A percentile compares a stretch with the other conserved stretches of the same genome.
phyloP scores from a whole-genome alignment of 1,140 invertebrate genomes.

The Orchesella cincta region DNA sequence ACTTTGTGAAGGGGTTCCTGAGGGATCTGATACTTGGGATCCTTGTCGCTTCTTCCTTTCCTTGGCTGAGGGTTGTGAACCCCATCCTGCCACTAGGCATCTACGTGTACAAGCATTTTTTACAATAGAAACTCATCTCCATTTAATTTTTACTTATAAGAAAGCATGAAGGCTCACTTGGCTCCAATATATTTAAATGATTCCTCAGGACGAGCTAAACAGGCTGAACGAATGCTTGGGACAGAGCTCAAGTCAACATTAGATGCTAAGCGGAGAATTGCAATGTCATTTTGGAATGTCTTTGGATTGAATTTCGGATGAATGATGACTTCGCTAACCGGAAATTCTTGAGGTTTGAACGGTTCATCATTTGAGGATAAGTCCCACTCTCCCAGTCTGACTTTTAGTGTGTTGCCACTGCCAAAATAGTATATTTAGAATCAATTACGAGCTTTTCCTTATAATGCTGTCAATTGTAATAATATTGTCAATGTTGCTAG shows the following conservation, averaged over 20 bases:
- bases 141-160: not conserved
- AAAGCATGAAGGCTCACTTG: conserved; percentile 27
- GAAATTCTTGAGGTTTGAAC: conserved; percentile 64
- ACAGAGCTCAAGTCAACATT: conserved; percentile 63
- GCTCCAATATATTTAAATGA: conserved; percentile 25
- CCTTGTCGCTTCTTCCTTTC: conserved; percentile 3
- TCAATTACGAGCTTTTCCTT: not conserved
- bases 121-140: not conserved
- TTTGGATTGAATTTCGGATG: conserved; percentile 67
- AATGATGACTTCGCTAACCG: conserved; percentile 61
- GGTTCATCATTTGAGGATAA: conserved; percentile 62
- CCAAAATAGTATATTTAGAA: not conserved
- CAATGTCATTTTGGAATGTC: conserved; percentile 71
- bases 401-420: conserved; percentile 58
- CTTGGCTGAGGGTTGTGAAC: conserved; percentile 52
- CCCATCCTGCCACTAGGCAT: conserved; percentile 77
- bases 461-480: not conserved
- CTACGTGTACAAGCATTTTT: conserved; percentile 33
- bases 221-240: conserved; percentile 71
- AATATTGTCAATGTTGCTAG: no score
- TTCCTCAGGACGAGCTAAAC: conserved; percentile 62
- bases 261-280: conserved; percentile 64
- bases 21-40: not conserved
- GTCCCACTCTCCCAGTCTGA: conserved; percentile 71
- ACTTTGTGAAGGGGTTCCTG: not conserved